Percentiles rank a stretch among this genome's conserved stretches.
Evolutionary conservation across 2,888 invertebrate genomes (phyloP).

Genomic region (Calameuta pallipes): DNA sequence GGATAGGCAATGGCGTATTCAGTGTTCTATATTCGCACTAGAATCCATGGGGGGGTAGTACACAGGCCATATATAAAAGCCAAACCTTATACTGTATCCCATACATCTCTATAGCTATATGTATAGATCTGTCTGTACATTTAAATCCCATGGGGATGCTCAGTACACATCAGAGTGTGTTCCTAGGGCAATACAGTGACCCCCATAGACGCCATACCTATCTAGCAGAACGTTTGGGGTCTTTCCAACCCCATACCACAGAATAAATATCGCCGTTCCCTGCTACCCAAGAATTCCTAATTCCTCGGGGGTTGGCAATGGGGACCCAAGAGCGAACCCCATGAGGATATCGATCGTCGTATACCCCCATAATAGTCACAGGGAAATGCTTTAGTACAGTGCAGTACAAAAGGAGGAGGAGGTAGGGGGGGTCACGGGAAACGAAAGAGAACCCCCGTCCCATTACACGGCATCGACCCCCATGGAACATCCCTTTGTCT

Average conservation of each 20-base stretch:
- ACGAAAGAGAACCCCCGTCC: constrained; percentile 13
- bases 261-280: constrained; percentile 41
- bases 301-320: constrained; percentile 26
- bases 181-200: constrained; percentile 42
- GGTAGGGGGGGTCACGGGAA: constrained; percentile 20
- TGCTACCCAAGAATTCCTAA: constrained; percentile 45
- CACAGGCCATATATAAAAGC: background rate
- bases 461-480: constrained; percentile 1
- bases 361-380: background rate
- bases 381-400: background rate
- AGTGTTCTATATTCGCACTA: background rate
- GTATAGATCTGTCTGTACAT: background rate
- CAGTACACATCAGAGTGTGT: constrained; percentile 24
- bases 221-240: constrained; percentile 4
- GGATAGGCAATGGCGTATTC: background rate
- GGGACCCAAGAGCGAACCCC: constrained; percentile 26
- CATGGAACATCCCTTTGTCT: constrained; percentile 5
- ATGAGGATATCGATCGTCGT: constrained; percentile 37
- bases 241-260: constrained; percentile 31
- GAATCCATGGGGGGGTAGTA: background rate
- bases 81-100: background rate
- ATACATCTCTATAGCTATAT: background rate
- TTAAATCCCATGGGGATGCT: background rate
- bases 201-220: constrained; percentile 31
- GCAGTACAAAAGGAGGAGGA: background rate